Evolutionary conservation across 2,888 invertebrate species (phyloP), one percentile per base, ranked within the genome.

Genomic region (Metellina segmentata): DNA sequence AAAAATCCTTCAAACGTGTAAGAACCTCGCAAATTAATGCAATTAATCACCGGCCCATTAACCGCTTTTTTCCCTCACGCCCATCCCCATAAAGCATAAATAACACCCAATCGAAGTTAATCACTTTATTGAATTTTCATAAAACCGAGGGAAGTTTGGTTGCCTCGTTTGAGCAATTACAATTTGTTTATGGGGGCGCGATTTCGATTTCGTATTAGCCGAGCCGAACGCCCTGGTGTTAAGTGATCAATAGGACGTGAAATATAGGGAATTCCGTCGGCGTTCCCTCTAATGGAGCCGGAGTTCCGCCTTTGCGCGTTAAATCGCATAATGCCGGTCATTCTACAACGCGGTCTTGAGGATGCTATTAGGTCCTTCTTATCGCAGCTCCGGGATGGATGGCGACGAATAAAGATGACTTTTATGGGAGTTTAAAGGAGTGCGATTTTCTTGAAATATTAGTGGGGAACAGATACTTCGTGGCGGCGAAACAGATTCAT

Each of bases 121-220:
- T 79, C 79, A 53, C 79, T 61, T 61, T 79, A 79, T 79, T 49
- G 79, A 79, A 79, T 79, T 79, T 16, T 79, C 20, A 53, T 79
- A 61, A 34, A 53, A 61, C 13, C 61, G 13, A 61, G 16, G 48
- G 79, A 16, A 4, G 34, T 34, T n/a, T 34, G 34, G 11, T n/a
- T 20, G 77, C 19, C 52, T 34, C 77, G 8, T 49, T 16, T 75
- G 49, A 51, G 77, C 61, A 34, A 53, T n/a, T 20, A 9, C 61
- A 51, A 78, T 78, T 78, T 53, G 20, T 78, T 78, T 52, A 19
- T 9, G 16, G 11, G 79, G 20, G 7, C 7, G 61, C 20, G 20
- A 61, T 34, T 61, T 34, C 53, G 79, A 53, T 79, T 79, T 69
- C 77, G 34, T 77, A 77, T 77, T 52, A 52, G 74, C 9, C 1